phyloP scores from a whole-genome alignment of 1,140 invertebrate species.

The Drosophila arawakana region DNA sequence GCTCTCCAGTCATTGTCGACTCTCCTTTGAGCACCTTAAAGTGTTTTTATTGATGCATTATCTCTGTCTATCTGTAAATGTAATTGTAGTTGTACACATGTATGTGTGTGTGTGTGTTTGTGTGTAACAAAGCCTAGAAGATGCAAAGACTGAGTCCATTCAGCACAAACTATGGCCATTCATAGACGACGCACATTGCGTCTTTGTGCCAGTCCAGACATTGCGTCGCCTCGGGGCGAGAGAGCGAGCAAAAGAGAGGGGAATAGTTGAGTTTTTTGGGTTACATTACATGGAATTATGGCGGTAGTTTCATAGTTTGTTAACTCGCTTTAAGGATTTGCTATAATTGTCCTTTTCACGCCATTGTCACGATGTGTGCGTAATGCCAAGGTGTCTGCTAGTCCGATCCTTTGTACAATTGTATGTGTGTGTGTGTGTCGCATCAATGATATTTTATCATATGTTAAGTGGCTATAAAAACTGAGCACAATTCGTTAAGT shows the following conservation, averaged over 20 bases:
- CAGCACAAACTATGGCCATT: constrained; percentile 54
- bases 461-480: constrained; percentile 81
- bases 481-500: constrained; percentile 55
- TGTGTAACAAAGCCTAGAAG: constrained; percentile 61
- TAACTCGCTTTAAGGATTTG: constrained; percentile 79
- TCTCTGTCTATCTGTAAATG: constrained; percentile 1
- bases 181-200: constrained; percentile 63
- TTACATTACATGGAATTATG: constrained; percentile 78
- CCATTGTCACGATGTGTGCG: constrained; percentile 37
- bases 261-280: constrained; percentile 58
- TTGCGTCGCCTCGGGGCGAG: constrained; percentile 52
- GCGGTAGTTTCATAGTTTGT: constrained; percentile 79
- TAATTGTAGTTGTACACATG: background rate
- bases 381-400: constrained; percentile 48
- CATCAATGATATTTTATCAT: constrained; percentile 71
- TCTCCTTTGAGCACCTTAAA: constrained; percentile 49
- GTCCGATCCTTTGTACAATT: constrained; percentile 17
- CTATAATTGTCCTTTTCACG: constrained; percentile 79
- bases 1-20: constrained; percentile 47
- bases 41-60: constrained; percentile 81
- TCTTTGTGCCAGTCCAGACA: constrained; percentile 67
- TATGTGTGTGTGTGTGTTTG: constrained; percentile 23
- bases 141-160: constrained; percentile 62
- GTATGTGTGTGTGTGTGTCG: constrained; percentile 9
- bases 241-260: background rate